Base-by-base conservation (phyloP, 2,113 vertebrate genomes). In the Muntiacus muntjak region DNA sequence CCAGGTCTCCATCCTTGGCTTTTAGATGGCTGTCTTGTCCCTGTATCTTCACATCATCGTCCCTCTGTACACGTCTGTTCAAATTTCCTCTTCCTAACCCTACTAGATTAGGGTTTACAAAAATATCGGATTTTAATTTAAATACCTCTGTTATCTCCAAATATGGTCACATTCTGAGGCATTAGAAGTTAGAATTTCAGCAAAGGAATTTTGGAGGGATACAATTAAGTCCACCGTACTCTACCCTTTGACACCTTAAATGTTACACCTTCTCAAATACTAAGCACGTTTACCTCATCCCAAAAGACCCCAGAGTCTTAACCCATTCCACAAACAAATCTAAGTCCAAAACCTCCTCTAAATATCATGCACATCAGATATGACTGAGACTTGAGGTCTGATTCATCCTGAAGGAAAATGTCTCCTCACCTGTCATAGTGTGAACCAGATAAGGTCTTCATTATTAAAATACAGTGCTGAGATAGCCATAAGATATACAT, bases 41-140 rank as follows among this genome's bases (percentile, higher is more conserved):
- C 15, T 15, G 3, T 47, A 30, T 4, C 17, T 92, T 62, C 25
- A 19, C 7, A 8, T 12, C 0, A 8, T 71, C 47, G 91, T 47
- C 6, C 8, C 17, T 93, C 23, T 86, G 2, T 30, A 15, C 5
- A 57, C 40, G 3, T 36, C 13, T 78, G n/a, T 82, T 15, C 13
- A 82, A 7, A 91, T 83, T 90, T 67, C 47, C 55, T 74, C 17
- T 74, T 89, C 30, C 52, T 45, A 43, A 58, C 3, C 6, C 1
- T 28, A n/a, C 3, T 50, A 14, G 10, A 19, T 28, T 40, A 60
- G 33, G 3, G 0, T 5, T 19, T 12, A 25, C 12, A 13, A 6
- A 7, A n/a, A 21, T 89, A 40, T 21, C 6, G 62, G 17, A 96
- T 62, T 90, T 64, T 67, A 87, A 12, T 3, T 87, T 25, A n/a